phyloP scores from a whole-genome alignment of 2,888 invertebrate genomes.

The Pseudoips prasinana region DNA sequence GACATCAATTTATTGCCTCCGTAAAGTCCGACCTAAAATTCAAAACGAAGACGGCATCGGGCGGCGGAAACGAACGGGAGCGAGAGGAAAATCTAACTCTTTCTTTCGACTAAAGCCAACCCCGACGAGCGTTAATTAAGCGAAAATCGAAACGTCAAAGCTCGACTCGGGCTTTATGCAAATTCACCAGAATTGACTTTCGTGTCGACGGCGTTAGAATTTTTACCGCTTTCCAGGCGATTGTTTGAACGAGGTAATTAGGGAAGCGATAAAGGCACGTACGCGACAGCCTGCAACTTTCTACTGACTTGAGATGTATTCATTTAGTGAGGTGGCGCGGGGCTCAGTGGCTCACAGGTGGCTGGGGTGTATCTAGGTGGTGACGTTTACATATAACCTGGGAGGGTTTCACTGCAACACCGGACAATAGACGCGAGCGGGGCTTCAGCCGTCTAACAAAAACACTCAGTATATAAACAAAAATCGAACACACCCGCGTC shows the following conservation, averaged over 20 bases:
- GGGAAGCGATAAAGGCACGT: constrained; percentile 48
- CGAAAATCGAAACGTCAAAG: constrained; percentile 79
- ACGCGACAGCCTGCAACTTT: constrained; percentile 36
- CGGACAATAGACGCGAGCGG: too few species aligned
- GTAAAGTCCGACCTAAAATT: constrained; percentile 60
- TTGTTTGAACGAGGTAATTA: constrained; percentile 73
- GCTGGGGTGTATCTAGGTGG: too few species aligned
- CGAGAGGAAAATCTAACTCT: constrained; percentile 66
- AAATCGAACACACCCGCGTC: too few species aligned
- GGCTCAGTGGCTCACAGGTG: not conserved
- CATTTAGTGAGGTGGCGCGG: constrained; percentile 14
- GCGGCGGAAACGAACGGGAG: constrained; percentile 54
- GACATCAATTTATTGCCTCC: constrained; percentile 66
- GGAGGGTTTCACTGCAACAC: too few species aligned
- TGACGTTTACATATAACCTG: too few species aligned
- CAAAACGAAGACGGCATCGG: constrained; percentile 54
- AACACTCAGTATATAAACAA: too few species aligned
- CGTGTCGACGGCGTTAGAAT: constrained; percentile 64
- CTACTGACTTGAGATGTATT: constrained; percentile 28
- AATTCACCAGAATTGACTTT: constrained; percentile 74
- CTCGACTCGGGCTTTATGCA: constrained; percentile 71
- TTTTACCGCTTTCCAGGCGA: constrained; percentile 60
- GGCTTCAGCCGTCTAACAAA: too few species aligned
- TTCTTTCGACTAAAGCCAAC: constrained; percentile 50
- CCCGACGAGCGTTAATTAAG: constrained; percentile 74